Conservation (phyloP, 2,888 invertebrate genomes). For the Linyphia triangularis region DNA sequence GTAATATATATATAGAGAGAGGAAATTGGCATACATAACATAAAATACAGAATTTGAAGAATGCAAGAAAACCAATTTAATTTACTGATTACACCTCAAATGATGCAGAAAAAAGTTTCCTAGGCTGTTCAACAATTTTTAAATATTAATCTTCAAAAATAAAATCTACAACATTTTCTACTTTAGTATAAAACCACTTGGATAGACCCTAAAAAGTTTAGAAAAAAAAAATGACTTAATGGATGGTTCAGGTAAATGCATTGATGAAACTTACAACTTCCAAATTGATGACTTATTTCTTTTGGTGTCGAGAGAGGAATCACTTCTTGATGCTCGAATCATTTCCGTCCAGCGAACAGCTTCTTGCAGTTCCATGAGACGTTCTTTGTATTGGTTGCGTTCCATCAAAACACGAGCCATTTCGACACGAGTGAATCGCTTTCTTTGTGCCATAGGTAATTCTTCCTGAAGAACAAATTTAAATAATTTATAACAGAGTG, state of each 20-base stretch:
- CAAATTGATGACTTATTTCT: conserved; percentile 89
- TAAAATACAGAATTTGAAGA: no score
- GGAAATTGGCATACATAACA: no score
- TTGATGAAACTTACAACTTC: conserved; percentile 85
- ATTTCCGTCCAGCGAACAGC: conserved; percentile 98
- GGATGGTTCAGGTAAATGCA: background rate
- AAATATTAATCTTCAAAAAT: background rate
- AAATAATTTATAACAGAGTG: no score
- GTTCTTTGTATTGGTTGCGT: conserved; percentile 98
- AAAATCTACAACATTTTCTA: background rate
- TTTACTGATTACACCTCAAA: no score
- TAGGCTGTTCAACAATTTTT: background rate
- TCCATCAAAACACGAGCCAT: conserved; percentile 99
- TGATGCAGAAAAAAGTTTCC: no score
- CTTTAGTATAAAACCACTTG: no score
- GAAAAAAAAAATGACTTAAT: background rate
- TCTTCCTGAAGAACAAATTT: conserved; percentile 86
- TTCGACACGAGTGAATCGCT: conserved; percentile 98
- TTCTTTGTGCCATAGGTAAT: conserved; percentile 96
- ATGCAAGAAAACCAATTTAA: no score
- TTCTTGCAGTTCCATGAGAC: conserved; percentile 98
- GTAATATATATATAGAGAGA: no score
- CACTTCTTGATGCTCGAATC: conserved; percentile 90
- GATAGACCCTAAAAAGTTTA: background rate
- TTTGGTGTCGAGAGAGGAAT: conserved; percentile 78